Percentiles rank a stretch among this genome's conserved stretches.
Conservation (phyloP, 2,113 vertebrate genomes). For the Myotis lucifugus region DNA sequence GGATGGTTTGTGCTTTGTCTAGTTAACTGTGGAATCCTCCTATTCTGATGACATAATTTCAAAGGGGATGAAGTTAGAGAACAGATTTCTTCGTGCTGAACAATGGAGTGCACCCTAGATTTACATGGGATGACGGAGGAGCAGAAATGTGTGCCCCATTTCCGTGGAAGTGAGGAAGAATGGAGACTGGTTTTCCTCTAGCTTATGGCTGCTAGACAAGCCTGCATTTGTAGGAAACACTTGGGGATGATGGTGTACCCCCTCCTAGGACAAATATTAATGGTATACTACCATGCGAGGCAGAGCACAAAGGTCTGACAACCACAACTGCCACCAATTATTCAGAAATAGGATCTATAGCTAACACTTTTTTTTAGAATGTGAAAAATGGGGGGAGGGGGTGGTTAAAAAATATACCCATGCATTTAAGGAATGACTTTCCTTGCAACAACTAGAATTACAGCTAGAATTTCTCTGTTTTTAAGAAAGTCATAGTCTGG, state of each 20-base stretch:
- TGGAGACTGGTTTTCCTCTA: neutral
- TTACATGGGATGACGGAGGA: neutral
- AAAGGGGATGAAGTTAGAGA: constrained; percentile 15
- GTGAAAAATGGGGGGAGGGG: neutral
- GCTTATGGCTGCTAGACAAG: neutral
- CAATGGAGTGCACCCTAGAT: neutral
- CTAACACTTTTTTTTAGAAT: neutral
- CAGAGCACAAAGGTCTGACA: neutral
- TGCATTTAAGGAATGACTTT: constrained; percentile 5
- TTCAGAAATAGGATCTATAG: neutral
- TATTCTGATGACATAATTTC: constrained; percentile 38
- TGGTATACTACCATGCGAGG: neutral
- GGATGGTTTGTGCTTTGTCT: constrained; percentile 1
- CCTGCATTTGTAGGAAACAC: neutral
- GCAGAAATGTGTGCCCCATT: neutral
- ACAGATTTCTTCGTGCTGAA: neutral
- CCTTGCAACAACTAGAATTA: neutral
- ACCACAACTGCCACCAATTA: neutral
- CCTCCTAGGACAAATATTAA: neutral
- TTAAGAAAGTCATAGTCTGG: neutral
- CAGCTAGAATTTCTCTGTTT: constrained; percentile 6
- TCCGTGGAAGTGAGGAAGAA: neutral
- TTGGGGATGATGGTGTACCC: neutral
- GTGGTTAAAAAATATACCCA: neutral
- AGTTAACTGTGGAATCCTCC: neutral